A percentile compares a stretch with the other conserved stretches of the same genome.
Conservation (phyloP, 2,113 vertebrate genomes). For the Oreochromis spilurus region DNA sequence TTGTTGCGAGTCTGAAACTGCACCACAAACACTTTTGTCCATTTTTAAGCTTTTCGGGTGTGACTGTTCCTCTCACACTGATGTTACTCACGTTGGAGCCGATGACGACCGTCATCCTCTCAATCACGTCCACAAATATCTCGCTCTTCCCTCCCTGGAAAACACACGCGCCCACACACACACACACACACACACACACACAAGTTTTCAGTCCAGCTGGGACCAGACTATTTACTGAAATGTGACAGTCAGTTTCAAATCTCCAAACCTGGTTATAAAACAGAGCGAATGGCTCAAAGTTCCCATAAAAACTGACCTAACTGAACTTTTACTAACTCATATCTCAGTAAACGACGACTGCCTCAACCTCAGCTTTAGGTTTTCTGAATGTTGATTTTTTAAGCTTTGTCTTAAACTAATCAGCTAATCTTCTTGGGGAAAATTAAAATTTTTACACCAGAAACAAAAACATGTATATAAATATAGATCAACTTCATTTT, state of each 20-base stretch:
- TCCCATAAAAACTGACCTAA: fast-evolving
- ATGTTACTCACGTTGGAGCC: slow-evolving; percentile 79
- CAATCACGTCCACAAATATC: slow-evolving; percentile 87
- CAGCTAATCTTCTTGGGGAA: background rate
- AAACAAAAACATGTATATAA: background rate
- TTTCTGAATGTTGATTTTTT: background rate
- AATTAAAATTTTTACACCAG: background rate
- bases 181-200: background rate
- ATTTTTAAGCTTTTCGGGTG: background rate
- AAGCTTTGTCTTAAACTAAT: background rate
- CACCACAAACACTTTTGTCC: background rate
- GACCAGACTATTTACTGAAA: background rate
- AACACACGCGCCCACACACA: background rate
- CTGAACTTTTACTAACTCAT: background rate
- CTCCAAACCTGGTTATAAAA: background rate
- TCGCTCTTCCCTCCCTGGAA: slow-evolving; percentile 82
- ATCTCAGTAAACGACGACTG: fast-evolving
- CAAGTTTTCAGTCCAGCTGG: background rate
- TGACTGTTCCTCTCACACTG: background rate
- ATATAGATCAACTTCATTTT: background rate
- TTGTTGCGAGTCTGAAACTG: background rate
- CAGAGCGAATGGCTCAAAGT: background rate
- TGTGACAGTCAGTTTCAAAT: background rate
- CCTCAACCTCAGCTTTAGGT: background rate
- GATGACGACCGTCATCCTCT: slow-evolving; percentile 82